Conservation (phyloP, 1,140 invertebrate genomes). For the Ctenoplectra terminalis region DNA sequence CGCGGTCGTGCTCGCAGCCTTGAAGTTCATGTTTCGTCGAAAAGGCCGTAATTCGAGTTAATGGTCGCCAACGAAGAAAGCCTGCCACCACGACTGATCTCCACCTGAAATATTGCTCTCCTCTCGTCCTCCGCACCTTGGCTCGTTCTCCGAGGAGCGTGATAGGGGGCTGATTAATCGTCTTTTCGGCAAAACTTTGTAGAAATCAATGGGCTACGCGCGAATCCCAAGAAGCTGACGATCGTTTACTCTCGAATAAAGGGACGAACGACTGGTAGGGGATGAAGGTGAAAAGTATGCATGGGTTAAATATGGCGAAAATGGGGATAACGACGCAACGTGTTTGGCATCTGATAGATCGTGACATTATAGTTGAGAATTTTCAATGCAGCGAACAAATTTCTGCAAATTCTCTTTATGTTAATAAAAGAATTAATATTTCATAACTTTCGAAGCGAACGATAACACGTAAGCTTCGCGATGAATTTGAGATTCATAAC, state of each 20-base stretch:
- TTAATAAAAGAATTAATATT: background rate
- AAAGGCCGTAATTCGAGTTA: conserved; percentile 70
- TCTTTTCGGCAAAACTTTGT: conserved; percentile 27
- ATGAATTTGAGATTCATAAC: background rate
- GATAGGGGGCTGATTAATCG: conserved; percentile 50
- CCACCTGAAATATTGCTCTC: conserved; percentile 59
- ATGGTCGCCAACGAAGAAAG: conserved; percentile 67
- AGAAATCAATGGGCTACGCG: conserved; percentile 55
- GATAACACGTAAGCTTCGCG: too few relatives aligned
- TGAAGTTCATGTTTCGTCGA: conserved; percentile 63
- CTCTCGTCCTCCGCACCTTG: too few relatives aligned
- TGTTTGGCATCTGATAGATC: background rate
- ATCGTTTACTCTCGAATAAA: conserved; percentile 36
- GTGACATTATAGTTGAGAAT: background rate
- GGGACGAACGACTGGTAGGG: background rate
- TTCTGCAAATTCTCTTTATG: background rate
- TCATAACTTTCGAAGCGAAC: background rate
- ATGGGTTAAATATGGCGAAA: background rate
- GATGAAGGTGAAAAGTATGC: background rate
- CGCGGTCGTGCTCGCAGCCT: conserved; percentile 45
- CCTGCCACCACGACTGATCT: conserved; percentile 55
- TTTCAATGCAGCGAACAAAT: background rate
- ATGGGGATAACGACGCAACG: background rate
- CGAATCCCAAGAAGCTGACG: conserved; percentile 31
- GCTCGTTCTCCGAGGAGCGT: background rate